These are phyloP conservation scores for Platyscapa corneri DNA, from an alignment of 1,140 invertebrate species.

Conservation along the genomic window DNA sequence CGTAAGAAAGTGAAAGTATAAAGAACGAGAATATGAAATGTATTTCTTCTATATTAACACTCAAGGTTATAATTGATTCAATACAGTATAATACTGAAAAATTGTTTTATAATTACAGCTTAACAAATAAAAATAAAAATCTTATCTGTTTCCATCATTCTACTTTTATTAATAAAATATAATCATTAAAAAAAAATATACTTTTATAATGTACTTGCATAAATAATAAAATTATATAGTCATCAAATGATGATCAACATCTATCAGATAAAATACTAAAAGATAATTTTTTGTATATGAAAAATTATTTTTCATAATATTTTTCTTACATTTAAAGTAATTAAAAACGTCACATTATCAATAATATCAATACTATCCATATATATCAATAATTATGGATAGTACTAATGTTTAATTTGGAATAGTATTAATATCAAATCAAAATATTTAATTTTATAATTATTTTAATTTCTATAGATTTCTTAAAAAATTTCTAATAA, in stretches of 20 bases:
- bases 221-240: no score
- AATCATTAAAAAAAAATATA: neutral
- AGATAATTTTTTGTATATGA: neutral
- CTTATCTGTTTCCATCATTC: neutral
- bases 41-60: neutral
- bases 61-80: constrained; percentile 5
- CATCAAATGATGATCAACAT: no score
- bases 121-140: constrained; percentile 1
- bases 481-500: neutral
- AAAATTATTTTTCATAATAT: no score
- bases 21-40: neutral
- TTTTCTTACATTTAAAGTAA: neutral
- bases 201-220: neutral
- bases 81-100: neutral
- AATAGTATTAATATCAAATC: no score
- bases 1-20: constrained; percentile 12
- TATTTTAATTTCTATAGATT: neutral
- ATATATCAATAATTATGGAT: no score
- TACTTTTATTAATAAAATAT: neutral
- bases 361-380: no score
- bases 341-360: neutral
- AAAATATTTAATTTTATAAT: neutral
- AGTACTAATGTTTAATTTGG: no score
- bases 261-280: neutral
- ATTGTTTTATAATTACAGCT: neutral